Evolutionary conservation across 1,140 invertebrate genomes (phyloP), one percentile per base, ranked within the genome.

Genomic region (Drosophila cardini): DNA sequence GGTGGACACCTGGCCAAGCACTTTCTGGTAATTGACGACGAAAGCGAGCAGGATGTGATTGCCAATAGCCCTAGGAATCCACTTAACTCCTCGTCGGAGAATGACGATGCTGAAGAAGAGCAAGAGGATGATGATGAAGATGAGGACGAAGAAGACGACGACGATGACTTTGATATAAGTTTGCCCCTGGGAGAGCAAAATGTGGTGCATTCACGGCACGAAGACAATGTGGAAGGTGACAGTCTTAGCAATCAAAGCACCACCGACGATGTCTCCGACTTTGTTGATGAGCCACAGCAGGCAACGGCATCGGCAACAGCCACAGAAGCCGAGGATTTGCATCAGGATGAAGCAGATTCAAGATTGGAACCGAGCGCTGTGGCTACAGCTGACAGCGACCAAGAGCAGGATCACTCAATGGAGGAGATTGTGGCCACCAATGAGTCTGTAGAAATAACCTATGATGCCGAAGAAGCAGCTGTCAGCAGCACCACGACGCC

Each of bases 391-490:
- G 32, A 52, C 38, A 72, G 76, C 26, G 91, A 92, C 43, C 79
- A 90, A 30, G 90, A 91, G 45, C 79, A 90, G 34, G 91, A 92
- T 80, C 76, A 92, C 52, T 92, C 91, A 2, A 72, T 91, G 52
- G 91, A 92, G 26, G 91, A 92, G 34, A 91, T 92, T 0, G 63
- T 92, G 1, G 89, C 82, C 15, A 78, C 82, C 6, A 91, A 91
- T 55, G 79, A 86, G 36, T 91, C 90, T 0, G 72, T 91, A 5
- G 90, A 91, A 46, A 73, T 87, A 9, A 91, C 85, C 0, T 85
- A 91, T n/a, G 89, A 91, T 16, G 67, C 73, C 0, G 69, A 78
- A 4, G 80, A 92, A 26, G 68, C 64, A 1, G 32, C 34, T 10
- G 43, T 48, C 8, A 74, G 52, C 43, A 62, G 48, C 10, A 53